phyloP scores from a whole-genome alignment of 2,797 vertebrate genomes.

The Malurus splendens region DNA sequence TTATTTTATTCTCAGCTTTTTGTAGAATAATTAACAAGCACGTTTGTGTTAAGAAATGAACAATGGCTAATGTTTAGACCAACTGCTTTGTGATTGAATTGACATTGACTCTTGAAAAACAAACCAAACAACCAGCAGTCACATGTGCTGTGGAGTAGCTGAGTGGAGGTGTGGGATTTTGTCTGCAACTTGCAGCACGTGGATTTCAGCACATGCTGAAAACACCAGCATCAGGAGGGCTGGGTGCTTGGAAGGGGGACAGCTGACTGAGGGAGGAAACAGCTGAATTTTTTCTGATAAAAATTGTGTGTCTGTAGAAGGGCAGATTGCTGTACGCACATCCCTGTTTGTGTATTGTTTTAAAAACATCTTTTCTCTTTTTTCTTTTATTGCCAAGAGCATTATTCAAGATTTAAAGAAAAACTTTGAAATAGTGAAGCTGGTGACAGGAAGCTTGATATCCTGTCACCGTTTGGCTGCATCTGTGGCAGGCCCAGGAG shows the following conservation, averaged over 20 bases:
- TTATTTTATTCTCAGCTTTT: background rate
- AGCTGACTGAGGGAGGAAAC: background rate
- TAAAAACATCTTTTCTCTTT: background rate
- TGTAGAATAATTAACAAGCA: background rate
- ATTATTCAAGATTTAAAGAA: constrained; percentile 99
- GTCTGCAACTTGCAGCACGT: background rate
- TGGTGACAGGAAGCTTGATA: constrained; percentile 94
- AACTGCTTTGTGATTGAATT: background rate
- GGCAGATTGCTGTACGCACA: background rate
- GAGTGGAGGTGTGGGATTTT: background rate
- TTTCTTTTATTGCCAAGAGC: constrained; percentile 73
- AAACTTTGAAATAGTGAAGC: constrained; percentile 97
- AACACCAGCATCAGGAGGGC: background rate
- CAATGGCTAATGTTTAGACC: constrained; percentile 10
- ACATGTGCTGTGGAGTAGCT: background rate
- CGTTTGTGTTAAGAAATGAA: background rate
- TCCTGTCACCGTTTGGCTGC: constrained; percentile 93
- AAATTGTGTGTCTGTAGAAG: background rate
- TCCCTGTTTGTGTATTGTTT: background rate
- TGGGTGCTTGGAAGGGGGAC: background rate
- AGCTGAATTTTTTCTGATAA: background rate
- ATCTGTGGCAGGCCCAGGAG: constrained; percentile 82
- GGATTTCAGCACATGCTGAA: background rate
- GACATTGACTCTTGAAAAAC: background rate
- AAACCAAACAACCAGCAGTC: background rate